Evolutionary conservation across 2,113 vertebrate species (phyloP), one percentile per base, ranked within the genome.

Genomic region (Motacilla alba): DNA sequence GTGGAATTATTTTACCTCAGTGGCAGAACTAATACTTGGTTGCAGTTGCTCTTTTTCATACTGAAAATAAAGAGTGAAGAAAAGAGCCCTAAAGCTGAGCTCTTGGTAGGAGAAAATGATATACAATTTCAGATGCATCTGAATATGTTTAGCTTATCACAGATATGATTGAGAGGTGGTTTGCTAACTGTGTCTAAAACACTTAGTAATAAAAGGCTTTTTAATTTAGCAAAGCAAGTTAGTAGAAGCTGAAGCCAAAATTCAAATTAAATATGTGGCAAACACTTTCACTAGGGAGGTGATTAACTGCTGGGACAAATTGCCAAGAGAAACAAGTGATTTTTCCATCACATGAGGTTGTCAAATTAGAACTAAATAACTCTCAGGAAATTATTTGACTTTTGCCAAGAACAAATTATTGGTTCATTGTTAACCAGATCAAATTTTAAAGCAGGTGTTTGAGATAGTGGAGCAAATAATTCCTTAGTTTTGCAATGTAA

Each of bases 241-340:
- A 92, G 76, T 78, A 90, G 91, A 92, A 84, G n/a, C 68, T 87
- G 64, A 92, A 94, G 91, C 95, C 91, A 96, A 97, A 94, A 95
- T 97, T 97, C 89, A 87, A 92, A 95, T 95, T 94, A 95, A 96
- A 75, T 96, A 84, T 78, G 80, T 94, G 77, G 89, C 94, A 94
- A 87, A 97, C 90, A 89, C 91, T 95, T 96, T 91, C 86, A 92
- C 83, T 64, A 60, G 80, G 81, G 86, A 97, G 93, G 87, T 96
- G 94, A 96, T 95, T 97, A 97, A 94, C 92, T 30, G 6, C 86
- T 93, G 94, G 90, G 96, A 96, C 68, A 97, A 95, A 95, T 89
- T 97, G 96, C 96, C 96, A 97, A 97, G 94, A 96, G 96, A 96
- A 96, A 94, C 92, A 95, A 95, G 89, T 86, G 89, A 94, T 97